phyloP scores from a whole-genome alignment of 2,797 vertebrate species.

The Loris lydekkerianus region DNA sequence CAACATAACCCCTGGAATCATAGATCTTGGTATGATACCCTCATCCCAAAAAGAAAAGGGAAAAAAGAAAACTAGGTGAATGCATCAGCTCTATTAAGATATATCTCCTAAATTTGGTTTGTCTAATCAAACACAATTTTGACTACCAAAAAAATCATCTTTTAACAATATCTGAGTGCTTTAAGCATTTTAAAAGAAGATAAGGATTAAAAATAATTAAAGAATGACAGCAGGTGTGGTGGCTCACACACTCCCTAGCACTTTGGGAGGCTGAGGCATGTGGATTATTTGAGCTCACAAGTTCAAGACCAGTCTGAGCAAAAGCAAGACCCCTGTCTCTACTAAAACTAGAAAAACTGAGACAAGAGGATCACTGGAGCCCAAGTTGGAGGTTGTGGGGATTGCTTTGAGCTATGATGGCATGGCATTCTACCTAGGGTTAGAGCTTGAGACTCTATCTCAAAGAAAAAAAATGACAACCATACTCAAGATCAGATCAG shows the following conservation, averaged over 20 bases:
- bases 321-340: no score
- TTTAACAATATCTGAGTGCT: neutral
- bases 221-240: no score
- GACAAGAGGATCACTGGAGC: no score
- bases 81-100: neutral
- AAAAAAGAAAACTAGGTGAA: neutral
- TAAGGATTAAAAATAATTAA: neutral
- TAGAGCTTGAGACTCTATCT: no score
- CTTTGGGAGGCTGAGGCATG: no score
- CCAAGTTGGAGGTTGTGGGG: no score
- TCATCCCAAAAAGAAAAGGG: neutral
- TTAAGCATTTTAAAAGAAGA: neutral
- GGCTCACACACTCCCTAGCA: no score
- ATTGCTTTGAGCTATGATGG: no score
- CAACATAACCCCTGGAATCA: neutral
- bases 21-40: neutral
- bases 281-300: no score
- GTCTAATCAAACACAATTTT: neutral
- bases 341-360: no score
- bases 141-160: neutral
- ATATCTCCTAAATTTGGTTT: neutral
- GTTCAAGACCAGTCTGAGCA: no score
- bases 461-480: neutral
- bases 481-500: neutral
- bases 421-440: no score